Conservation (phyloP, 2,888 invertebrate genomes). For the Plagodis dolabraria region DNA sequence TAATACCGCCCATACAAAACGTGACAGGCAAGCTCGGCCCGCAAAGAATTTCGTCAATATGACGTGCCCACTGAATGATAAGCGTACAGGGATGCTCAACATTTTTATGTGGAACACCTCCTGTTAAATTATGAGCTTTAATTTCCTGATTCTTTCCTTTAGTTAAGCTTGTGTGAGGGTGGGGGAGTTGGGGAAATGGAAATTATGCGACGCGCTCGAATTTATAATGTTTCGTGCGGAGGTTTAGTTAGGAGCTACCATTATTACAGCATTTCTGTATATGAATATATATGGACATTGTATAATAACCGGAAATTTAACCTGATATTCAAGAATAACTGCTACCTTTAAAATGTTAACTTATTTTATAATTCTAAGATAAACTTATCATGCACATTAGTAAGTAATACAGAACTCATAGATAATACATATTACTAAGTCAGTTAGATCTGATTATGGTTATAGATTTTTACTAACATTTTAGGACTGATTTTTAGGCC, state of each 20-base stretch:
- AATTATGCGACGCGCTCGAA: constrained; percentile 14
- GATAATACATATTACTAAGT: no score
- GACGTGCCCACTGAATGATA: constrained; percentile 40
- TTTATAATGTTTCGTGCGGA: constrained; percentile 11
- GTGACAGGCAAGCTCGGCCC: constrained; percentile 2
- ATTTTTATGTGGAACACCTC: constrained; percentile 38
- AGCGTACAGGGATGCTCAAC: constrained; percentile 43
- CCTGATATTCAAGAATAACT: no score
- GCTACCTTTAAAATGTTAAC: no score
- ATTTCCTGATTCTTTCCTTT: constrained; percentile 19
- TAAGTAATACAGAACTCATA: no score
- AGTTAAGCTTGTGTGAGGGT: constrained; percentile 13
- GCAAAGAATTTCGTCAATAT: constrained; percentile 45
- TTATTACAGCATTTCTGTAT: not conserved
- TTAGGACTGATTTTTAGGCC: no score
- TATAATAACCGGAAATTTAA: no score
- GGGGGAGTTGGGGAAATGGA: constrained; percentile 3
- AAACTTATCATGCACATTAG: no score
- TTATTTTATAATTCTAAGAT: no score
- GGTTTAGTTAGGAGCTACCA: not conserved
- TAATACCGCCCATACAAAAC: constrained; percentile 8
- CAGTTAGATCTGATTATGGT: no score
- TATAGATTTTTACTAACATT: no score
- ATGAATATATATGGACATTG: not conserved
- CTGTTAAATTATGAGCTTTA: constrained; percentile 38